These are phyloP conservation scores for Panulirus ornatus DNA, from an alignment of 1,140 invertebrate species.

Conservation along the genomic window DNA sequence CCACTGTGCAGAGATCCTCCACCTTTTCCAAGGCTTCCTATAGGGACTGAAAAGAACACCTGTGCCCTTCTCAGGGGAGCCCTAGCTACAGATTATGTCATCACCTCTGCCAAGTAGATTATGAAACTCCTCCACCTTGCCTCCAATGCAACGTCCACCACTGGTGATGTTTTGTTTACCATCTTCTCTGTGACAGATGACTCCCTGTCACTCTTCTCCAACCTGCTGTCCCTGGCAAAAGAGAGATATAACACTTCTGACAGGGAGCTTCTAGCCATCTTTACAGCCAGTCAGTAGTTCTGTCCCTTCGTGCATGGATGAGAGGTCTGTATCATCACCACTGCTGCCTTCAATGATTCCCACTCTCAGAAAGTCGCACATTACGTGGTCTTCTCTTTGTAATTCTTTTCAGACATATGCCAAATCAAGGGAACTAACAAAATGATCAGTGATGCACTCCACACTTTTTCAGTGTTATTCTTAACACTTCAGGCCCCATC, in stretches of 20 bases:
- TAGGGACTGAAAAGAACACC: too few species aligned
- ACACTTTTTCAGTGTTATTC: too few species aligned
- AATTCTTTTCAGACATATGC: too few species aligned
- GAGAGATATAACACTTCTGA: neutral
- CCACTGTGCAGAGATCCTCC: neutral
- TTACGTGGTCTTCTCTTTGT: too few species aligned
- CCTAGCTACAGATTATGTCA: too few species aligned
- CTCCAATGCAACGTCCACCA: neutral
- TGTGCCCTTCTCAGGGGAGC: too few species aligned
- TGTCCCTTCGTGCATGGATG: neutral
- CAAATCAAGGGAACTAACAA: too few species aligned
- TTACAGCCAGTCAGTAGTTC: neutral
- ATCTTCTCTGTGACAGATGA: neutral
- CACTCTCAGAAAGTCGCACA: too few species aligned
- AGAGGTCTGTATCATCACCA: neutral
- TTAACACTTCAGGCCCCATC: too few species aligned
- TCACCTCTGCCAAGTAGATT: too few species aligned
- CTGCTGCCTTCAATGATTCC: too few species aligned
- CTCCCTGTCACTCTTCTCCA: neutral
- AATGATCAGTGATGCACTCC: too few species aligned
- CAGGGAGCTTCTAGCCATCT: neutral
- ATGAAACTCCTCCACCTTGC: neutral
- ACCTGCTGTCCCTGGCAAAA: neutral
- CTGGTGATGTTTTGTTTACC: neutral
- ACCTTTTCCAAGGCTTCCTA: neutral